phyloP scores from a whole-genome alignment of 2,888 invertebrate species.

The Drosophila barbarae region DNA sequence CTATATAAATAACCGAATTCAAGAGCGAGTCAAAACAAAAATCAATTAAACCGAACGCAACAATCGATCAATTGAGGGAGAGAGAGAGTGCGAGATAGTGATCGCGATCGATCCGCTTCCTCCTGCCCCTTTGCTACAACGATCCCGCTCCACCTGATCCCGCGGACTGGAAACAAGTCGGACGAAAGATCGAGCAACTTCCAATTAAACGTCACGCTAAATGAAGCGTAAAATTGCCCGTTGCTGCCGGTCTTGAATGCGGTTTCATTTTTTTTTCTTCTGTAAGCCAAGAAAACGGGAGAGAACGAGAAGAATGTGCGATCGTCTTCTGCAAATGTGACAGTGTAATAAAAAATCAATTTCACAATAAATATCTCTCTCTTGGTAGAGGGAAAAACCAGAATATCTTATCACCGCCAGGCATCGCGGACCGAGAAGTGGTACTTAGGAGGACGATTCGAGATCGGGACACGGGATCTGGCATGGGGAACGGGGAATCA shows the following conservation, averaged over 20 bases:
- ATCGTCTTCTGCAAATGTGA: slow-evolving; percentile 68
- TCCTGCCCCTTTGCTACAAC: not conserved
- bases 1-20: slow-evolving; percentile 32
- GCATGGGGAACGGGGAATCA: slow-evolving; percentile 1
- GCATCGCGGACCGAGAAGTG: slow-evolving; percentile 71
- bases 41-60: slow-evolving; percentile 64
- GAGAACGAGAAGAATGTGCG: slow-evolving; percentile 56
- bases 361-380: slow-evolving; percentile 72
- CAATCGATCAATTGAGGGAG: slow-evolving; percentile 62
- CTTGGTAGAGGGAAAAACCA: slow-evolving; percentile 48
- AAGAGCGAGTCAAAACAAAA: slow-evolving; percentile 63
- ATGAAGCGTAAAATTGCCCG: slow-evolving; percentile 76
- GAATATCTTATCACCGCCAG: slow-evolving; percentile 70
- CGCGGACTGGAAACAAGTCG: slow-evolving; percentile 24
- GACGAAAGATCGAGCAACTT: slow-evolving; percentile 52
- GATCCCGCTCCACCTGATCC: slow-evolving; percentile 37
- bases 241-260: slow-evolving; percentile 71
- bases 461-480: slow-evolving; percentile 40
- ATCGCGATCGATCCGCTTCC: slow-evolving; percentile 13
- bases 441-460: slow-evolving; percentile 61
- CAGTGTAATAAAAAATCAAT: slow-evolving; percentile 76
- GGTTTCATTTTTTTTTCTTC: slow-evolving; percentile 13
- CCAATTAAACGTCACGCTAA: slow-evolving; percentile 75
- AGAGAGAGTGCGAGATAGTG: slow-evolving; percentile 35
- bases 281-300: not conserved